These are phyloP conservation scores for Delia radicum DNA, from an alignment of 1,140 invertebrate genomes.

Conservation along the genomic window DNA sequence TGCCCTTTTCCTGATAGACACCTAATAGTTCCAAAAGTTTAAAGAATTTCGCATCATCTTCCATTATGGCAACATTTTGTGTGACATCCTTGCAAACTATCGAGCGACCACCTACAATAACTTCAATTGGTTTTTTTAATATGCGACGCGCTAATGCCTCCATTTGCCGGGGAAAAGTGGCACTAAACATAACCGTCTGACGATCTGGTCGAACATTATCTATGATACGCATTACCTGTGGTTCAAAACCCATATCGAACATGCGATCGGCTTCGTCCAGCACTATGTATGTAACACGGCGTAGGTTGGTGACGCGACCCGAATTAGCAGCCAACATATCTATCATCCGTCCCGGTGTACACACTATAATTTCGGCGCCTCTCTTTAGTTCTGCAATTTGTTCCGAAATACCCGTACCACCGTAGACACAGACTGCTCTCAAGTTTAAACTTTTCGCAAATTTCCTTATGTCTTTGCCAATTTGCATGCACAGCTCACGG, in stretches of 20 bases:
- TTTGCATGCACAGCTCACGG: constrained; percentile 97
- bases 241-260: constrained; percentile 99
- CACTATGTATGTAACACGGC: constrained; percentile 94
- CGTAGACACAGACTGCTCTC: constrained; percentile 95
- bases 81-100: constrained; percentile 98
- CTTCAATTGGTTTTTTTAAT: constrained; percentile 92
- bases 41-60: constrained; percentile 97
- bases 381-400: constrained; percentile 97
- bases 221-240: constrained; percentile 97
- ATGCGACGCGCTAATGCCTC: constrained; percentile 95
- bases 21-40: constrained; percentile 96
- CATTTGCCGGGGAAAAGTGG: constrained; percentile 98
- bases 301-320: constrained; percentile 94
- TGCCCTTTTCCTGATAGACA: constrained; percentile 90
- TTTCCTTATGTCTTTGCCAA: constrained; percentile 94
- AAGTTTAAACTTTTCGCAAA: constrained; percentile 89
- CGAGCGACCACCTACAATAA: constrained; percentile 96
- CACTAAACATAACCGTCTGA: constrained; percentile 98
- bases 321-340: constrained; percentile 99
- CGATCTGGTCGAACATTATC: constrained; percentile 96
- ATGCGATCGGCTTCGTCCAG: constrained; percentile 98
- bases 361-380: constrained; percentile 98
- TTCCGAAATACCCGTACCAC: constrained; percentile 76
- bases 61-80: constrained; percentile 90
- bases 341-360: constrained; percentile 99